Base-by-base conservation (phyloP, 2,797 vertebrate genomes). In the Rhyacichthys aspro region DNA sequence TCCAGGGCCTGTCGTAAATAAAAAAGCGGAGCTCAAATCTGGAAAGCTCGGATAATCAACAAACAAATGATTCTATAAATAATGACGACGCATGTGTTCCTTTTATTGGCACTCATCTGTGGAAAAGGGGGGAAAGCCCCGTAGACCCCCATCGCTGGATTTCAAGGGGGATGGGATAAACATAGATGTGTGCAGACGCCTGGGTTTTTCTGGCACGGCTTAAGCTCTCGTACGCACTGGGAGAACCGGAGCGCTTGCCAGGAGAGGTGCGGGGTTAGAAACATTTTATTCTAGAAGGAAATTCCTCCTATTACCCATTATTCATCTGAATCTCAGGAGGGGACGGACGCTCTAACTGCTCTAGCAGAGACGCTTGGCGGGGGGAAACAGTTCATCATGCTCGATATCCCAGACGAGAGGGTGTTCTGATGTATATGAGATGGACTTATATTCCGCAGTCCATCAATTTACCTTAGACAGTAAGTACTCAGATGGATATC, bases 31-130 rank as follows among this genome's bases (percentile, higher is more conserved):
- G 12, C 11, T 19, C 9, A 37, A 23, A 53, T 80, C 61, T 79
- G 85, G 78, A 86, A 83, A 89, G 86, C 75, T 46, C 64, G 45
- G 83, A 85, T 74, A 73, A 90, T 86, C 90, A 87, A 90, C 81
- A 92, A 90, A 91, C 86, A 91, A 85, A 85, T 79, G 47, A 76
- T 86, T 88, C 86, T 86, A 89, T 91, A 91, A 91, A 93, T 92
- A 87, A 91, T 84, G 87, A 78, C 56, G 60, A 55, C 75, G 73
- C 88, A 89, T 89, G 81, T 90, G 86, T 78, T 91, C 89, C 82
- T 81, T 82, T 76, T 85, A 86, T 90, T 81, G 74, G 70, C 58
- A 60, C 71, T 81, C 65, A 76, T 81, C 61, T 62, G 79, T 63
- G 79, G 70, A 55, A 72, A 73, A 64, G 65, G 68, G 34, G 67